phyloP scores from a whole-genome alignment of 2,888 invertebrate species.

The Nematopogon swammerdamellus region DNA sequence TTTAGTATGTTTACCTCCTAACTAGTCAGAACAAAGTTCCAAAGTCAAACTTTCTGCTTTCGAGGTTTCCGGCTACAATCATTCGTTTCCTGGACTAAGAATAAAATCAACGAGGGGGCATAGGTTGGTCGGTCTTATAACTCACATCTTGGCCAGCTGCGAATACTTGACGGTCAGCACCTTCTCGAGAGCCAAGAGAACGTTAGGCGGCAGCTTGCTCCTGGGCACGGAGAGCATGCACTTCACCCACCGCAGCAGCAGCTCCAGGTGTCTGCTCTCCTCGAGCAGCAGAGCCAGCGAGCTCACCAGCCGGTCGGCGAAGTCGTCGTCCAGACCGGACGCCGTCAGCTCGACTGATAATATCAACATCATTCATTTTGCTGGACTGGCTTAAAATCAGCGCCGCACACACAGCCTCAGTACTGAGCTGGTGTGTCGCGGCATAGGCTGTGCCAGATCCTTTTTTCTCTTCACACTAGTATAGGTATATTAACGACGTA shows the following conservation, averaged over 20 bases:
- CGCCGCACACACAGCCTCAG: too few relatives aligned
- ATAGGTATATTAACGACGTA: too few relatives aligned
- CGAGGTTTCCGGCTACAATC: too few relatives aligned
- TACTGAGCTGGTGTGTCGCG: too few relatives aligned
- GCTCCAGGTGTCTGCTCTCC: conserved; percentile 80
- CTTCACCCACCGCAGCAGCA: conserved; percentile 80
- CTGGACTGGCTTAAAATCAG: not conserved
- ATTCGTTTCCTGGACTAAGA: too few relatives aligned
- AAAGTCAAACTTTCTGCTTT: too few relatives aligned
- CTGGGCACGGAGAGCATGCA: conserved; percentile 65
- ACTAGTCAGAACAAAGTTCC: too few relatives aligned
- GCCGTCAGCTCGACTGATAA: conserved; percentile 75
- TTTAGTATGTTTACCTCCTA: too few relatives aligned
- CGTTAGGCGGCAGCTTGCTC: conserved; percentile 59
- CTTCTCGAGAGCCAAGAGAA: conserved; percentile 73
- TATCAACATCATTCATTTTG: not conserved
- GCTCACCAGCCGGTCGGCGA: conserved; percentile 69
- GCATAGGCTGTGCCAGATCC: too few relatives aligned
- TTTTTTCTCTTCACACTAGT: too few relatives aligned
- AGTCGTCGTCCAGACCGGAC: conserved; percentile 66
- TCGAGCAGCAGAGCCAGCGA: conserved; percentile 73
- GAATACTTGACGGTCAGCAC: conserved; percentile 75
- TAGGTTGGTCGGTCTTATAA: too few relatives aligned
- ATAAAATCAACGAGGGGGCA: too few relatives aligned
- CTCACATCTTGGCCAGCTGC: conserved; percentile 82